Percentiles rank a stretch among this genome's conserved stretches.
Evolutionary conservation across 2,797 vertebrate genomes (phyloP).

Genomic region (Gallinago stenura): DNA sequence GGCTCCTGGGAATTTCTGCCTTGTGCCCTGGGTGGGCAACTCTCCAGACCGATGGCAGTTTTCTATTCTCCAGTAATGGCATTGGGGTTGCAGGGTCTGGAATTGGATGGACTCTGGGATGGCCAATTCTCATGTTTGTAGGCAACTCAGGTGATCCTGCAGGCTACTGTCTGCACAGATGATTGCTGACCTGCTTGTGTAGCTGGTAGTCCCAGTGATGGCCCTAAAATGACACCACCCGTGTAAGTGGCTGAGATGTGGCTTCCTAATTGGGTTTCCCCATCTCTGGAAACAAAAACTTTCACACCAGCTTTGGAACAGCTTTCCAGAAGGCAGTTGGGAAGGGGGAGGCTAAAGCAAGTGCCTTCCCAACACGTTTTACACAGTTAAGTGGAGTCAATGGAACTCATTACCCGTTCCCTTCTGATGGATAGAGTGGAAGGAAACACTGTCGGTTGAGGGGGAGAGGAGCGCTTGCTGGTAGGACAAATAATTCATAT

Average conservation of each 20-base stretch:
- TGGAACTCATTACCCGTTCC: neutral
- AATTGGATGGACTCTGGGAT: neutral
- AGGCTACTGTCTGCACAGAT: accelerated
- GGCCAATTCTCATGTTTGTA: neutral
- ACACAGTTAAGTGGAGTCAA: neutral
- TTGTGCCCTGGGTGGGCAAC: neutral
- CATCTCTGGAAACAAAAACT: neutral
- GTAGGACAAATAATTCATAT: neutral
- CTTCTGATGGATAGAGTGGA: neutral
- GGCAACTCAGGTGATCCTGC: neutral
- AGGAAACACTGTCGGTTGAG: accelerated
- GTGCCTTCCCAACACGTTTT: neutral
- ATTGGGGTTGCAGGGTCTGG: neutral
- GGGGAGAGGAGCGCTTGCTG: neutral
- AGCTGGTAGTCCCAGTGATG: neutral
- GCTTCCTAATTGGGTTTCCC: neutral
- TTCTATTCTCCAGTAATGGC: neutral
- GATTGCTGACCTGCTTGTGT: neutral
- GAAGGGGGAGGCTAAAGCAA: neutral
- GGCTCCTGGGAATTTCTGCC: neutral
- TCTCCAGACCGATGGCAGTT: neutral
- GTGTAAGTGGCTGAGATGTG: neutral
- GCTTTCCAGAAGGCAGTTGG: neutral
- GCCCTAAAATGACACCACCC: neutral
- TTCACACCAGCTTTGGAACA: neutral